These are phyloP conservation scores for Euzetes globulus DNA, from an alignment of 2,888 invertebrate genomes.

Conservation along the genomic window DNA sequence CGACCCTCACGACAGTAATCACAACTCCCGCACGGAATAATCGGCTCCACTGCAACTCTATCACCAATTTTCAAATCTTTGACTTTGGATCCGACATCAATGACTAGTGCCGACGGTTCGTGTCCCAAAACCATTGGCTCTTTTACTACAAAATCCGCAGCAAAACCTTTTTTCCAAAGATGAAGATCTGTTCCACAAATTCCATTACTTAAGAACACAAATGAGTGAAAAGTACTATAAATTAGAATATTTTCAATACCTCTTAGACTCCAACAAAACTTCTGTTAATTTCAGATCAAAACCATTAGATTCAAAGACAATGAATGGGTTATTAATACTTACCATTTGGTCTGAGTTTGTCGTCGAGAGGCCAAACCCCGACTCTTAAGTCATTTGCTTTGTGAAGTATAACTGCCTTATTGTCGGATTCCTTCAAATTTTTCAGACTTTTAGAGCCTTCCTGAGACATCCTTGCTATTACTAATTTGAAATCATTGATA, in stretches of 20 bases:
- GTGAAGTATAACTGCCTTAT: constrained; percentile 20
- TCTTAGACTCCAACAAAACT: background rate
- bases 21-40: constrained; percentile 77
- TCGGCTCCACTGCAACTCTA: constrained; percentile 89
- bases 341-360: constrained; percentile 11
- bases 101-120: constrained; percentile 60
- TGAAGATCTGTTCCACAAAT: constrained; percentile 93
- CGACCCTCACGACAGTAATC: constrained; percentile 74
- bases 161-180: constrained; percentile 73
- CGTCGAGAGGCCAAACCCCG: constrained; percentile 9
- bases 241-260: background rate
- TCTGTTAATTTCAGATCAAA: background rate
- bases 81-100: constrained; percentile 60
- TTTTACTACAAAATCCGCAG: constrained; percentile 75
- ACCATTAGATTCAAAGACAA: background rate
- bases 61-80: constrained; percentile 59
- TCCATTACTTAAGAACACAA: constrained; percentile 57
- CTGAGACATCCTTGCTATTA: no score
- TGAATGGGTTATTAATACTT: background rate
- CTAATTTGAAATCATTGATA: no score
- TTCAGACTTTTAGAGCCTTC: background rate
- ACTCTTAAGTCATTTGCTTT: constrained; percentile 21
- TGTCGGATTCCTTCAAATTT: background rate
- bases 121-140: constrained; percentile 92
- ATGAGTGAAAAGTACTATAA: background rate